Evolutionary conservation across 2,888 invertebrate genomes (phyloP), one percentile per base, ranked within the genome.

Genomic region (Keiferia lycopersicella): DNA sequence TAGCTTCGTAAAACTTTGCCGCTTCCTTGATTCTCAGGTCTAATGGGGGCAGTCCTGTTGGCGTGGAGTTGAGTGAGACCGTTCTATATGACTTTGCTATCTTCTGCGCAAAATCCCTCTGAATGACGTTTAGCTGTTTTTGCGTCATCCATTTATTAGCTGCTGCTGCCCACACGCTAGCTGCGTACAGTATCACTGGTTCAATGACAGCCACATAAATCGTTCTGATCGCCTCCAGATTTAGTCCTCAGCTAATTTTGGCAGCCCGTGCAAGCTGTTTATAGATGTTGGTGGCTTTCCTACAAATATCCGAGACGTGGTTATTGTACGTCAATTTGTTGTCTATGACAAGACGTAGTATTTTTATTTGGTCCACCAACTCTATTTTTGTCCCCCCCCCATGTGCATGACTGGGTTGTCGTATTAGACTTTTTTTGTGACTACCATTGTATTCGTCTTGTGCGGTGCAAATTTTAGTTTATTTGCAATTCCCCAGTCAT

Each of bases 21-120:
- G 39, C 26, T 38, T 65, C 41, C 2, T 26, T 22, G 1, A 57
- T 11, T 20, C 65, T 7, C 34, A 62, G 62, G 60, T 66, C 62
- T 0, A 64, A 26, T 0, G 64, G 62, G 0, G 62, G 60, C 11
- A 62, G 12, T 2, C 64, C 62, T 0, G 62, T 18, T 16, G 62
- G 30, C 12, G 62, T 62, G 0, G 64, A 53, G 22, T 58, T 48
- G 3, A 60, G 59, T 1, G 65, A 61, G 10, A 50, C 56, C 0
- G 63, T 63, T 0, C 63, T 4, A 26, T 8, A n/a, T n/a, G 10
- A 50, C 56, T 0, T 61, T 63, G 0, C 63, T 4, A 26, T 8
- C 20, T 58, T 58, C 16, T 60, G 41, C 0, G 45, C 60, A 8
- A 48, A 16, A 2, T 22, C 26, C 0, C 60, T 4, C 14, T 48